phyloP scores from a whole-genome alignment of 2,888 invertebrate species.

The Trissolcus japonicus region DNA sequence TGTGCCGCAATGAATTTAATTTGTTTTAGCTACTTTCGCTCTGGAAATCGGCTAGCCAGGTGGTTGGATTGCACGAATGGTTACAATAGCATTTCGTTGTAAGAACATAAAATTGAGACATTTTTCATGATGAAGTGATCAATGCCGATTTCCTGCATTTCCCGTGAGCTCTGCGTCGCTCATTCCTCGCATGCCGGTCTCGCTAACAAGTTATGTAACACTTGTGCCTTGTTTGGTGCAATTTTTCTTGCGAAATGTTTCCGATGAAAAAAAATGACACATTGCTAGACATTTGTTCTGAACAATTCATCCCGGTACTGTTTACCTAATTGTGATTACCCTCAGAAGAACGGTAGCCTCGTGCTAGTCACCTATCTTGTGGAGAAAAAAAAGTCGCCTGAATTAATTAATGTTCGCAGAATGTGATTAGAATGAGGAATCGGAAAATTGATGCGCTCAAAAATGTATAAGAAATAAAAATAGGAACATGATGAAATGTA shows the following conservation, averaged over 20 bases:
- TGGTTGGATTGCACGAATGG: not conserved
- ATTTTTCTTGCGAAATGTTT: conserved; percentile 34
- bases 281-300: conserved; percentile 12
- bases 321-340: conserved; percentile 25
- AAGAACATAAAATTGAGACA: conserved; percentile 34
- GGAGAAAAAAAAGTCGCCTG: conserved; percentile 18
- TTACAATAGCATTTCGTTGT: conserved; percentile 9
- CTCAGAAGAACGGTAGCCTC: not conserved
- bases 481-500: not conserved
- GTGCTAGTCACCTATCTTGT: conserved; percentile 28
- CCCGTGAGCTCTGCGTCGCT: conserved; percentile 34
- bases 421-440: conserved; percentile 51
- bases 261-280: conserved; percentile 28
- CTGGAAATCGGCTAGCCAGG: not conserved
- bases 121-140: conserved; percentile 51
- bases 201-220: conserved; percentile 49
- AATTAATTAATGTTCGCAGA: conserved; percentile 24
- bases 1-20: no score
- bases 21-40: not conserved
- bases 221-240: conserved; percentile 31
- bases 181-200: conserved; percentile 54
- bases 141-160: conserved; percentile 49
- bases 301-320: conserved; percentile 15
- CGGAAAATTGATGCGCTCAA: conserved; percentile 7
- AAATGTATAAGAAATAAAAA: conserved; percentile 4